Base-by-base conservation (phyloP, 2,113 vertebrate species). In the Chloroceryle aenea region DNA sequence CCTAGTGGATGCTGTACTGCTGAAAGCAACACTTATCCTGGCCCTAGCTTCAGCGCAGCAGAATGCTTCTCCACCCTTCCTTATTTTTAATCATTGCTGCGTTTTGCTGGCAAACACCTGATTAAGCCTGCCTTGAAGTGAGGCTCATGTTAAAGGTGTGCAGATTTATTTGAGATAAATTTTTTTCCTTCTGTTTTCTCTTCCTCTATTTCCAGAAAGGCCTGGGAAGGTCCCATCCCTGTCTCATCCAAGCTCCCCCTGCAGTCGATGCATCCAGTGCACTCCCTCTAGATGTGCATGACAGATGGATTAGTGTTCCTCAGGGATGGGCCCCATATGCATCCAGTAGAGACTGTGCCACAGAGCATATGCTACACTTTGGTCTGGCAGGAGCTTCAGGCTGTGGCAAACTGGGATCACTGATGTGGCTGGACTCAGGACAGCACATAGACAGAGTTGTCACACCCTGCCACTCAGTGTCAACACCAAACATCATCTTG, bases 211-310 rank as follows among this genome's bases (percentile, higher is more conserved):
- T 52, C 20, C 23, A 77, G 15, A 80, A 68, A 40, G 30, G 27
- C 8, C 9, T n/a, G 2, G 15, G 40, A 62, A 52, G 20, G 29
- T 56, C 55, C 16, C 23, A 87, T 18, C 14, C 10, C 12, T 63
- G 19, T 76, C 25, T 80, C 30, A 29, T 48, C 20, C 13, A 38
- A 34, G 14, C 9, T 58, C 1, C 12, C 4, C 2, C 5, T 55
- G 38, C 63, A 84, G 22, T 12, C 1, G 0, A 5, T 52, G 55
- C 21, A 29, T 47, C 23, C 34, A n/a, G 4, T 23, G 66, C 12
- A 14, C 15, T 82, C 34, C 5, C 6, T 75, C 18, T 3, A 5
- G 77, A 52, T 0, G 0, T 14, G 20, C 27, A 7, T 17, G 5
- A 47, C 2, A 1, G 43, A 29, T 76, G 43, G 85, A 43, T 83